Percentiles rank a stretch among this genome's conserved stretches.
Conservation (phyloP, 2,797 vertebrate genomes). For the Liasis olivaceus region DNA sequence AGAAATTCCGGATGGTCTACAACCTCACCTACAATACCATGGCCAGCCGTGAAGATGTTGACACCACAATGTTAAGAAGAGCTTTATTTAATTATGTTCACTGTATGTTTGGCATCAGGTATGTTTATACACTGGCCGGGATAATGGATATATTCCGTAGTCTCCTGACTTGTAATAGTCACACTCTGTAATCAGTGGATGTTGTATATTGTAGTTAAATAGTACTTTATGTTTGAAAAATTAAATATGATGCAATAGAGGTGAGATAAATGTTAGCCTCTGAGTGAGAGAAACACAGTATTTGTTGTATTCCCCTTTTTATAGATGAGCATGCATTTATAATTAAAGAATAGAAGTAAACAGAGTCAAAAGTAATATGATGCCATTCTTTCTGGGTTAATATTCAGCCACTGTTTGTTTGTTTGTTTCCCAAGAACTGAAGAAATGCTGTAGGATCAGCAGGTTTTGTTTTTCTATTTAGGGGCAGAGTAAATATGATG, state of each 20-base stretch:
- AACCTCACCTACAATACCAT: constrained; percentile 85
- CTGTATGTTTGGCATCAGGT: constrained; percentile 90
- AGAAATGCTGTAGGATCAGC: neutral
- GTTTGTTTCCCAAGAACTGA: neutral
- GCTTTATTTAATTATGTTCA: constrained; percentile 87
- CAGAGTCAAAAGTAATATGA: neutral
- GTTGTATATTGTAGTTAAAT: too few species aligned
- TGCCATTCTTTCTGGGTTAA: neutral
- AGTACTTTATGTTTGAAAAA: neutral
- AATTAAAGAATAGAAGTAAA: neutral
- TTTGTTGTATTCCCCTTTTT: neutral
- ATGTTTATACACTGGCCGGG: constrained; percentile 10
- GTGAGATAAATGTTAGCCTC: neutral
- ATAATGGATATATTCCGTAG: neutral
- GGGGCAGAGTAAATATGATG: neutral
- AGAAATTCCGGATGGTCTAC: constrained; percentile 85
- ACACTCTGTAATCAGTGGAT: neutral
- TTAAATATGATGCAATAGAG: neutral
- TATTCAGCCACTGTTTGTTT: neutral
- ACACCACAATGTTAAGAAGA: constrained; percentile 81
- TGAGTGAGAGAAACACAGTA: neutral
- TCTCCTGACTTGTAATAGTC: neutral
- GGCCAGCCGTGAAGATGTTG: constrained; percentile 81
- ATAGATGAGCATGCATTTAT: neutral
- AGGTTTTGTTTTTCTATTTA: neutral